Conservation (phyloP, 2,888 invertebrate genomes). For the Lutraria lutraria region DNA sequence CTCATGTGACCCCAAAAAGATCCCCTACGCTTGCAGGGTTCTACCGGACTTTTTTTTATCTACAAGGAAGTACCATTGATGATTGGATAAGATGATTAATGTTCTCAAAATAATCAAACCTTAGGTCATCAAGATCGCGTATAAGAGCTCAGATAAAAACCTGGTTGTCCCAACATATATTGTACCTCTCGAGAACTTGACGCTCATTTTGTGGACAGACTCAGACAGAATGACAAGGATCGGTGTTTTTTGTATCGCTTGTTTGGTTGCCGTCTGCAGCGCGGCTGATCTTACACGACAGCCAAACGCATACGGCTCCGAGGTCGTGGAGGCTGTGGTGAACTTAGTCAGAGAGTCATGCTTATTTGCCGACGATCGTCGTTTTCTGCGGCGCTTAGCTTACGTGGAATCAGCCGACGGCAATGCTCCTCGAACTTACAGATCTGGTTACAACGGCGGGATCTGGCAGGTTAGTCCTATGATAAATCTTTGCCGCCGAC, state of each 20-base stretch:
- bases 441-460: conserved; percentile 72
- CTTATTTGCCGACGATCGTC: conserved; percentile 75
- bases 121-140: not conserved
- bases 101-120: not conserved
- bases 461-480: conserved; percentile 72
- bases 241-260: not conserved
- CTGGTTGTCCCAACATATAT: not conserved
- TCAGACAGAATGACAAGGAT: not conserved
- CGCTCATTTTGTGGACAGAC: not conserved
- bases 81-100: not conserved
- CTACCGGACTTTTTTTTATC: not conserved
- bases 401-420: conserved; percentile 76
- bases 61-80: conserved; percentile 6
- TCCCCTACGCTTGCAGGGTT: not conserved
- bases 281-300: conserved; percentile 67
- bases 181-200: too few relatives aligned
- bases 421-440: conserved; percentile 68
- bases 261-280: not conserved
- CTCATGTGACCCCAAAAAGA: not conserved
- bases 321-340: conserved; percentile 75
- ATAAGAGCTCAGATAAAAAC: not conserved
- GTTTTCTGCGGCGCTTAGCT: conserved; percentile 74
- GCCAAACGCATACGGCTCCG: conserved; percentile 65
- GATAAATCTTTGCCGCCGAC: too few relatives aligned
- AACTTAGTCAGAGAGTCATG: conserved; percentile 74